Conservation (phyloP, 53 echinoderm and acorn worm genomes). For the Paelopatides confundens region DNA sequence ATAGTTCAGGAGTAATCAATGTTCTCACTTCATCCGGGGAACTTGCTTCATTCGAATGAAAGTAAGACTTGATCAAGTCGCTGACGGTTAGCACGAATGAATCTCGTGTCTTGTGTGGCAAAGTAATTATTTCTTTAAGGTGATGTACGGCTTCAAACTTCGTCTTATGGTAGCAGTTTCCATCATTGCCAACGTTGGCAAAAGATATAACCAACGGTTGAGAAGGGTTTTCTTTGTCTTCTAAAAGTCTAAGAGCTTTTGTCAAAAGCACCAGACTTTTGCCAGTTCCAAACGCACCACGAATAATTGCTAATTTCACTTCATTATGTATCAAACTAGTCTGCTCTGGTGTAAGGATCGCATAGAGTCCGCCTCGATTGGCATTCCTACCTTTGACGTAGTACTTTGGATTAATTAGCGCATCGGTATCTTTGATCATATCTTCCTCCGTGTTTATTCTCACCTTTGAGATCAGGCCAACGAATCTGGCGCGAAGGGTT, state of each 20-base stretch:
- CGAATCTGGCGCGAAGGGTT: not conserved
- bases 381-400: not conserved
- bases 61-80: not conserved
- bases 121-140: not conserved
- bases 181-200: slow-evolving; percentile 5
- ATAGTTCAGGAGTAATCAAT: not conserved
- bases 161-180: slow-evolving; percentile 20
- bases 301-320: not conserved
- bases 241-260: not conserved
- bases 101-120: not conserved
- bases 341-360: slow-evolving; percentile 14
- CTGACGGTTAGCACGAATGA: not conserved
- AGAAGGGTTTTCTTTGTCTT: not conserved
- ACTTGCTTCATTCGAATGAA: not conserved
- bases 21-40: not conserved
- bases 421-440: not conserved
- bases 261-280: slow-evolving; percentile 9
- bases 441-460: not conserved
- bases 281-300: slow-evolving; percentile 6
- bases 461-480: slow-evolving; percentile 1
- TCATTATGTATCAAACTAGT: not conserved
- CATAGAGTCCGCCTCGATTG: not conserved
- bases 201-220: not conserved
- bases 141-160: slow-evolving; percentile 2
- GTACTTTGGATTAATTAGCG: not conserved